phyloP scores from a whole-genome alignment of 2,797 vertebrate species.

The Glossophaga mutica region DNA sequence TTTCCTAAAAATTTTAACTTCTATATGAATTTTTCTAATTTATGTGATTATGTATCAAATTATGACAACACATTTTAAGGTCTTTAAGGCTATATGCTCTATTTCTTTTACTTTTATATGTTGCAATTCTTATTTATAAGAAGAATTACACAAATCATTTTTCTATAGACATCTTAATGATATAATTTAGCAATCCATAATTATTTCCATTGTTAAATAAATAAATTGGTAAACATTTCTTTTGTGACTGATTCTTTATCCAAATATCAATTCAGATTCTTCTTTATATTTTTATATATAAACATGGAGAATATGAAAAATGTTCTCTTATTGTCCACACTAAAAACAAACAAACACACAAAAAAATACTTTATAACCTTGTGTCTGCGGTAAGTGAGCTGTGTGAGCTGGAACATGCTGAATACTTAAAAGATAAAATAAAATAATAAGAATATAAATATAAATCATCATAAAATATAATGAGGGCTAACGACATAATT shows the following conservation, averaged over 20 bases:
- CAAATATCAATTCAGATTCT: neutral
- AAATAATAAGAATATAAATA: neutral
- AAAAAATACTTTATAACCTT: neutral
- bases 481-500: neutral
- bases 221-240: neutral
- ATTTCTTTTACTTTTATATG: neutral
- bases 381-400: neutral
- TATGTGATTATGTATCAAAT: neutral
- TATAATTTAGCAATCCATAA: neutral
- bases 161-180: neutral
- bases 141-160: neutral
- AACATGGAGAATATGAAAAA: neutral
- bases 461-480: neutral
- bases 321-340: neutral
- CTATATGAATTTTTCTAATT: neutral
- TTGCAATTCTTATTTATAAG: neutral
- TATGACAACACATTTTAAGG: neutral
- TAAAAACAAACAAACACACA: neutral
- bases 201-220: neutral
- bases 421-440: neutral
- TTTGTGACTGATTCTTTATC: neutral
- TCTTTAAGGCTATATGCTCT: neutral
- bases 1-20: slow-evolving; percentile 33
- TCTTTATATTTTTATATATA: neutral
- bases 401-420: neutral